Evolutionary conservation across 2,113 vertebrate species (phyloP).

Genomic region (Rhineura floridana): DNA sequence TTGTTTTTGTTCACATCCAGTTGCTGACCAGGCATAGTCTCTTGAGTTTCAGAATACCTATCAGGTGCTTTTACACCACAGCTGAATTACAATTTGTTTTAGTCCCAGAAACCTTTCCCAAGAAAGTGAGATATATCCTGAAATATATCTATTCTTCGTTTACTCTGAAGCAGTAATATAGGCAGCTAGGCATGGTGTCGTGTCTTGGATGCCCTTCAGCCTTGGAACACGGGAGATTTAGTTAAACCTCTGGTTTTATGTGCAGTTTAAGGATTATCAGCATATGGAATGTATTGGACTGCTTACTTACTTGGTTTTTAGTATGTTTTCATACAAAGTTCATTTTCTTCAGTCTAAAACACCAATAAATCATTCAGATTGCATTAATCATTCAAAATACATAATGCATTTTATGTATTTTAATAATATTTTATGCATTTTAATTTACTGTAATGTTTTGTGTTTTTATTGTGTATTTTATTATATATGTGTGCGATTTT

Average conservation of each 20-base stretch:
- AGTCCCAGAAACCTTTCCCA: neutral
- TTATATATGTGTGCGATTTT: too few relatives aligned
- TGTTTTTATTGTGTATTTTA: too few relatives aligned
- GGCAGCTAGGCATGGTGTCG: neutral
- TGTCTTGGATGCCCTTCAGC: neutral
- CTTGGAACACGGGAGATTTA: neutral
- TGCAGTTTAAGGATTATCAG: neutral
- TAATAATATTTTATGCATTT: too few relatives aligned
- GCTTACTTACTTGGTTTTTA: slow-evolving; percentile 2
- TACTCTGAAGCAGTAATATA: neutral
- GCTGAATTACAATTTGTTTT: neutral
- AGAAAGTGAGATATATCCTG: neutral
- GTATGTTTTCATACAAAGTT: slow-evolving; percentile 16
- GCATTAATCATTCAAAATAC: too few relatives aligned
- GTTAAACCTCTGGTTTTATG: neutral
- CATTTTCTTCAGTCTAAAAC: neutral
- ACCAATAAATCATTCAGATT: too few relatives aligned
- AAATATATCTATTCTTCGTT: neutral
- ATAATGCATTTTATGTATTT: too few relatives aligned
- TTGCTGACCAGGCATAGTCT: neutral
- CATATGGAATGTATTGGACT: neutral
- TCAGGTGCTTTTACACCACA: neutral
- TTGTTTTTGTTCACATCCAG: neutral
- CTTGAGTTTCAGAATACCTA: neutral
- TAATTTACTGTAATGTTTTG: too few relatives aligned